Evolutionary conservation across 2,888 invertebrate genomes (phyloP).

Genomic region (Argyresthia albistria): DNA sequence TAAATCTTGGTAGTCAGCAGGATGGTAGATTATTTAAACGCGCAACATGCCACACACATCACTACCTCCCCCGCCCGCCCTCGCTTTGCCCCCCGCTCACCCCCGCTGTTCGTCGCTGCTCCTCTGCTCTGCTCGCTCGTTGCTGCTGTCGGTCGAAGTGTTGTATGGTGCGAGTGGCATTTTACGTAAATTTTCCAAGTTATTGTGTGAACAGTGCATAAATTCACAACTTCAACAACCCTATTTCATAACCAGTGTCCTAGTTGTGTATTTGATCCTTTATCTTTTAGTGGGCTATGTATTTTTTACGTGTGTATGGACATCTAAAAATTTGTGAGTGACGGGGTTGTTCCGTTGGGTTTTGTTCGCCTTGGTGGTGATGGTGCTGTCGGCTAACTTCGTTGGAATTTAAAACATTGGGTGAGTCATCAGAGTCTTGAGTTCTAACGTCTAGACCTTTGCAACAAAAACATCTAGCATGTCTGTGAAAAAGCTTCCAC

Average conservation of each 20-base stretch:
- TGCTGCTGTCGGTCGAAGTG: conserved; percentile 17
- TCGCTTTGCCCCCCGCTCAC: conserved; percentile 12
- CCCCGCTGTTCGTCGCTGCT: conserved; percentile 32
- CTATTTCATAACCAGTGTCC: conserved; percentile 29
- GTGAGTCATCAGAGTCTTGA: conserved; percentile 54
- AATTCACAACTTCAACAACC: conserved; percentile 40
- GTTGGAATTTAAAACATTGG: conserved; percentile 67
- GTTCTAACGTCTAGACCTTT: conserved; percentile 17
- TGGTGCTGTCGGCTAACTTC: conserved; percentile 56
- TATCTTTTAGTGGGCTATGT: conserved; percentile 33
- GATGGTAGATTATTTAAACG: not conserved
- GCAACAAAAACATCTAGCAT: not conserved
- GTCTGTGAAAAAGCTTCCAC: too few species aligned
- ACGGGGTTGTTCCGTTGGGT: conserved; percentile 51
- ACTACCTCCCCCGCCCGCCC: conserved; percentile 7
- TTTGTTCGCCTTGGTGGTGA: conserved; percentile 55
- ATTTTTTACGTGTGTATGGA: conserved; percentile 37
- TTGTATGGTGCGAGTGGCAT: conserved; percentile 48
- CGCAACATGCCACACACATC: not conserved
- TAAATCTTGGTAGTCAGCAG: not conserved
- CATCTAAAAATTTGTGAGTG: conserved; percentile 43
- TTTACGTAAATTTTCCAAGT: conserved; percentile 58
- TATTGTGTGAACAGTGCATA: conserved; percentile 58
- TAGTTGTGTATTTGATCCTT: conserved; percentile 27
- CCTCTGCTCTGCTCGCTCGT: conserved; percentile 13